Conservation (phyloP, 2,113 vertebrate genomes). For the Anguilla rostrata region DNA sequence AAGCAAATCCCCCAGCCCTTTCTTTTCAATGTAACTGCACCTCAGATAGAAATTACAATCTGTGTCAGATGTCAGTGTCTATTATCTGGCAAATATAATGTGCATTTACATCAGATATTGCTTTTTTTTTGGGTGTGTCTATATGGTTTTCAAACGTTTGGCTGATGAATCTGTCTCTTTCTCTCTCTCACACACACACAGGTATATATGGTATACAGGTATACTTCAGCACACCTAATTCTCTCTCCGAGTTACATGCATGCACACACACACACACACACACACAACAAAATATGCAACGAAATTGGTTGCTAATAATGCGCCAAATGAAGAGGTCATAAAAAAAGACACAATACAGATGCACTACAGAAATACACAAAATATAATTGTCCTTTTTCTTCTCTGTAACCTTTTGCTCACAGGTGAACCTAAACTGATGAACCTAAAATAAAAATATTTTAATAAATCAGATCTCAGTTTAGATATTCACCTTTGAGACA, state of each 20-base stretch:
- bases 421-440: not conserved
- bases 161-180: constrained; percentile 16
- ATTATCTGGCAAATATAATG: constrained; percentile 19
- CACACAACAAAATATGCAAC: constrained; percentile 16
- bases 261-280: constrained; percentile 21
- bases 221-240: not conserved
- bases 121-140: constrained; percentile 39
- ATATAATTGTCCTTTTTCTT: constrained; percentile 28
- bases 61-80: constrained; percentile 18
- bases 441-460: not conserved
- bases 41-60: not conserved
- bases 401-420: not conserved
- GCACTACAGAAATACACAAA: constrained; percentile 7
- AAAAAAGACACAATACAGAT: not conserved
- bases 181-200: not conserved
- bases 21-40: constrained; percentile 11
- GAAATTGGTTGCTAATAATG: not conserved
- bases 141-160: constrained; percentile 11
- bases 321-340: not conserved
- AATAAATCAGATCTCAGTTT: not conserved
- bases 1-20: constrained; percentile 18
- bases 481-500: constrained; percentile 6
- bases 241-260: not conserved
- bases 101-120: constrained; percentile 45
- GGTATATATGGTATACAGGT: not conserved